Base-by-base conservation (phyloP, 1,140 invertebrate genomes). In the Andricus grossulariae region DNA sequence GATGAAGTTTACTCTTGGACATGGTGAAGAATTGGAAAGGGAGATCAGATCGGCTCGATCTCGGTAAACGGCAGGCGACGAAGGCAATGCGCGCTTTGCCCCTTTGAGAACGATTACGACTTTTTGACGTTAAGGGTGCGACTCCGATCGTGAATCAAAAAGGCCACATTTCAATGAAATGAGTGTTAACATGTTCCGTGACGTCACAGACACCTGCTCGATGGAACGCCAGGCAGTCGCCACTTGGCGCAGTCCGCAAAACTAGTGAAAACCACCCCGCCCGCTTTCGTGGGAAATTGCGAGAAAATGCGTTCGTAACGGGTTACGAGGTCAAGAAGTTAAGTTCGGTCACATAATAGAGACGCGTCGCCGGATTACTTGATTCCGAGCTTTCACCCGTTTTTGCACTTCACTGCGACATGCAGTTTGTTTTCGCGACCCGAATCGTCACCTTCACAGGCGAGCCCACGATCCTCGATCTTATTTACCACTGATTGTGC, bases 1-100 rank as follows among this genome's bases (percentile, higher is more conserved):
- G 92, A 77, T 94, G 93, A 81, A 94, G 93, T 92, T 94, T 94
- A 84, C 93, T 94, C 87, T 94, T 95, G 80, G 94, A 95, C 94
- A 95, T 95, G 76, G 79, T 87, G 78, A 32, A 32, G 52, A 60
- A 60, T 60, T 66, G 25, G 25, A 66, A 66, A 66, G 25, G 13
- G 13, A 66, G 25, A 39, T n/a, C 52, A 19, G 16, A 39, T n/a
- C 52, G n/a, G 16, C 15, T 25, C 21, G 5, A 39, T 13, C 2
- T 66, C 13, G 32, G 60, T n/a, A 66, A 66, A 39, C 13, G 32
- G 60, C 25, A 1, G 39, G n/a, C 39, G 60, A 66, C 57, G 11
- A 60, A 45, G 10, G 21, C 19, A n/a, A 25, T 39, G 16, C 32
- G 13, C 16, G 7, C 21, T 32, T 8, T 4, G 39, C 16, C 4